A percentile compares a stretch with the other conserved stretches of the same genome.
These are phyloP conservation scores for Aphidius gifuensis DNA, from an alignment of 1,140 invertebrate genomes.

Conservation along the genomic window DNA sequence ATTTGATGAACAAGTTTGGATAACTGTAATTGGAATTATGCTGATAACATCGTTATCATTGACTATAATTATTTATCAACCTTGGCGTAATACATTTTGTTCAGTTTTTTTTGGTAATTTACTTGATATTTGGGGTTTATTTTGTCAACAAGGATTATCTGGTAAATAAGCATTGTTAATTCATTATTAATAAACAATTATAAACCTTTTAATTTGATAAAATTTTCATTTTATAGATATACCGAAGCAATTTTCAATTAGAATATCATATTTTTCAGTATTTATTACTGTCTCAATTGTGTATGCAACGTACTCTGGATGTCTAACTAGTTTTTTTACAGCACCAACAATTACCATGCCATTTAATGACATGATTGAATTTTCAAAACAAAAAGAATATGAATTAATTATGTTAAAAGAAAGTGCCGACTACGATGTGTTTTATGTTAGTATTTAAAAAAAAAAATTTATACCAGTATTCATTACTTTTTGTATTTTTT, in stretches of 20 bases:
- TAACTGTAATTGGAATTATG: too few species aligned
- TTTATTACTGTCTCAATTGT: conserved; percentile 26
- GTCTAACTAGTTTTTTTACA: conserved; percentile 29
- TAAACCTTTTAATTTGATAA: too few species aligned
- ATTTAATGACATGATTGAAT: conserved; percentile 30
- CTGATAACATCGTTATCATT: too few species aligned
- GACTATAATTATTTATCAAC: too few species aligned
- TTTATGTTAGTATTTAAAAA: conserved; percentile 1
- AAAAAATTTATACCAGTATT: too few species aligned
- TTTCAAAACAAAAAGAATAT: conserved; percentile 29
- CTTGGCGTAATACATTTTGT: too few species aligned
- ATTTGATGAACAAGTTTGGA: too few species aligned
- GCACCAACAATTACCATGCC: conserved; percentile 17
- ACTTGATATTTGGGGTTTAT: too few species aligned
- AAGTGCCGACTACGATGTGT: conserved; percentile 20
- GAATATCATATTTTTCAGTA: conserved; percentile 30
- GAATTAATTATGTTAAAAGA: conserved; percentile 22
- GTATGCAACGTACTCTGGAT: conserved; percentile 30
- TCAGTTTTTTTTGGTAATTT: too few species aligned
- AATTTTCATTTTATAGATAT: conserved; percentile 28
- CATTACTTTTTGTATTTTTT: background rate
- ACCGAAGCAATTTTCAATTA: conserved; percentile 27
- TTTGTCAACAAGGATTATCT: too few species aligned
- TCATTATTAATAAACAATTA: too few species aligned
- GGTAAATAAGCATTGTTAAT: too few species aligned